Percentiles rank a stretch among this genome's conserved stretches.
phyloP scores from a whole-genome alignment of 2,888 invertebrate species.

The Caenorhabditis auriculariae region DNA sequence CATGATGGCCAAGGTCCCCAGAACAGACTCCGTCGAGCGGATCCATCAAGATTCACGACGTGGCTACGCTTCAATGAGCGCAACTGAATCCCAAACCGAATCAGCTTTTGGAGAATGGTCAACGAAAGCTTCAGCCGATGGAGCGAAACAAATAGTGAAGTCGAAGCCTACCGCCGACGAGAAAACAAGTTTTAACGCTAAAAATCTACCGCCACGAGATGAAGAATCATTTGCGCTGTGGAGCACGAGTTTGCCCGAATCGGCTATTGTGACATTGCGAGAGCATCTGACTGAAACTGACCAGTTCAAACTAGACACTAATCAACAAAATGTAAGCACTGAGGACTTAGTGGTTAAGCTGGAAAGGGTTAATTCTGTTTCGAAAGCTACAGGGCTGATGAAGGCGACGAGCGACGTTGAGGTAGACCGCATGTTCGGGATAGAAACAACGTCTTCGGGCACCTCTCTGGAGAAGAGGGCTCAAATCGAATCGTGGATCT shows the following conservation, averaged over 20 bases:
- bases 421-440: constrained; percentile 23
- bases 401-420: constrained; percentile 24
- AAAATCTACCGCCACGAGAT: not conserved
- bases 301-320: no score
- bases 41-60: not conserved
- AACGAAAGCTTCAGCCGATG: no score
- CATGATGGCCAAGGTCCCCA: constrained; percentile 2
- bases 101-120: no score
- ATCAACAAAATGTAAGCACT: no score
- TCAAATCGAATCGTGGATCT: constrained; percentile 26
- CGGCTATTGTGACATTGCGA: no score
- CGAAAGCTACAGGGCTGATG: constrained; percentile 15
- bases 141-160: no score
- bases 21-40: constrained; percentile 5
- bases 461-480: constrained; percentile 19
- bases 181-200: no score
- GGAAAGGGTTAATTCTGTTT: no score
- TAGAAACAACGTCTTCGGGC: constrained; percentile 18
- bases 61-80: not conserved
- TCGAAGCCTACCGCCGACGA: no score
- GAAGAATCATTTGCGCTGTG: not conserved
- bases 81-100: no score
- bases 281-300: no score
- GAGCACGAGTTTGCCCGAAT: not conserved
- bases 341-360: no score